A percentile compares a stretch with the other conserved stretches of the same genome.
These are phyloP conservation scores for Apamea epomidion DNA, from an alignment of 2,888 invertebrate genomes.

Conservation along the genomic window DNA sequence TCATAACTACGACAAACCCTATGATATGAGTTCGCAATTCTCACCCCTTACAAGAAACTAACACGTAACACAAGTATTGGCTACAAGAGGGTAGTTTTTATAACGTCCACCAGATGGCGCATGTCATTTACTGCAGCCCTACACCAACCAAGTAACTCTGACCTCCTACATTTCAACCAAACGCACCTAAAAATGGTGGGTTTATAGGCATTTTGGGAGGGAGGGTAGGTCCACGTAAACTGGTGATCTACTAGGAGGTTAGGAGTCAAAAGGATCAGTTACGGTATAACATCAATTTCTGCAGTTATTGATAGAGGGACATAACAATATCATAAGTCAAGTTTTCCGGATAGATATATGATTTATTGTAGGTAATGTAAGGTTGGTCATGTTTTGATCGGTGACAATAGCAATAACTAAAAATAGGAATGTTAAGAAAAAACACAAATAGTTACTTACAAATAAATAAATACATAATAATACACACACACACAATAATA, in stretches of 20 bases:
- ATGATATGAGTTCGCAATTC: slow-evolving; percentile 67
- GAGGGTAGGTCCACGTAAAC: slow-evolving; percentile 67
- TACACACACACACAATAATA: too few species aligned
- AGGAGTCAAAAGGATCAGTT: slow-evolving; percentile 87
- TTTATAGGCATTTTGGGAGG: slow-evolving; percentile 15
- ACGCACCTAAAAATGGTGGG: neutral
- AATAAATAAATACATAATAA: too few species aligned
- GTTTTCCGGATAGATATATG: slow-evolving; percentile 67
- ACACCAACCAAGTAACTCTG: slow-evolving; percentile 68
- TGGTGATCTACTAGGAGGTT: slow-evolving; percentile 81
- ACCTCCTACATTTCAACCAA: slow-evolving; percentile 61
- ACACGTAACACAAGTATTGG: slow-evolving; percentile 83
- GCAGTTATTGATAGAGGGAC: slow-evolving; percentile 83
- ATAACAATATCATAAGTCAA: slow-evolving; percentile 87
- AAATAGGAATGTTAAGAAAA: neutral
- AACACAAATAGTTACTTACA: neutral
- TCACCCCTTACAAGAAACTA: slow-evolving; percentile 86
- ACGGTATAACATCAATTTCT: slow-evolving; percentile 84
- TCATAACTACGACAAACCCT: slow-evolving; percentile 34
- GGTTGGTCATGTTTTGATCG: slow-evolving; percentile 29
- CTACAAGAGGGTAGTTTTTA: slow-evolving; percentile 87
- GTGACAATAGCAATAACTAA: neutral
- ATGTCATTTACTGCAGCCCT: slow-evolving; percentile 87
- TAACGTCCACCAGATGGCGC: slow-evolving; percentile 87
- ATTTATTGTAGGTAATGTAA: slow-evolving; percentile 43